Evolutionary conservation across 2,888 invertebrate species (phyloP), one percentile per base, ranked within the genome.

Genomic region (Himalopsyche japonica): DNA sequence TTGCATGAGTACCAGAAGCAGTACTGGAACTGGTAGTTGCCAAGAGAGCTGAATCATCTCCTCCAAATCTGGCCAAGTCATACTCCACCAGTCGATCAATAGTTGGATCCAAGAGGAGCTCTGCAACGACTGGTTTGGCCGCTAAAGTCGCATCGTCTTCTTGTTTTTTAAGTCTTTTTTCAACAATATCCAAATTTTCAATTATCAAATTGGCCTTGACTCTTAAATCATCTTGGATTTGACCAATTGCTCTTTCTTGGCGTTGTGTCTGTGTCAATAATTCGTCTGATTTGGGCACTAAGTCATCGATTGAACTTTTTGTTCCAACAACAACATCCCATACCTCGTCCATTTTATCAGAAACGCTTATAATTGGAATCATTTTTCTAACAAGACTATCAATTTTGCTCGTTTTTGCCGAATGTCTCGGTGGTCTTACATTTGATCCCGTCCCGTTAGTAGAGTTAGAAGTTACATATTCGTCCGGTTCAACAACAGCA

Each of bases 251-350:
- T 7, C 97, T 93, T 89, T 97, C 97, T 89, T 97, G 97, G 1
- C 97, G 91, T 88, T 97, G 97, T 0, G 96, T 97, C 90, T 97
- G 97, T 0, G 96, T 96, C 18, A 97, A 91, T 6, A 97, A 91
- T 88, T 97, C 96, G 89, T 97, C 97, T 0, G 97, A 97, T 90
- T 97, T 97, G 0, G 97, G 97, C 57, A 97, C 94, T 81, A 97
- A 92, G 89, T 96, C 95, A 89, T 97, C 97, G 0, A 97, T 96
- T 0, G 97, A 96, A 88, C 96, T 96, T 89, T 97, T 97, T 3
- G 97, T 97, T 18, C 97, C 97, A 0, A 97, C 96, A 15, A 97
- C 96, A 5, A 97, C 96, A 89, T 96, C 95, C 97, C 97, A 97
- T 4, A 97, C 97, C 90, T 97, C 96, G 88, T 97, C 97, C 96